Evolutionary conservation across 2,888 invertebrate species (phyloP), one percentile per base, ranked within the genome.

Genomic region (Synergus itoensis): DNA sequence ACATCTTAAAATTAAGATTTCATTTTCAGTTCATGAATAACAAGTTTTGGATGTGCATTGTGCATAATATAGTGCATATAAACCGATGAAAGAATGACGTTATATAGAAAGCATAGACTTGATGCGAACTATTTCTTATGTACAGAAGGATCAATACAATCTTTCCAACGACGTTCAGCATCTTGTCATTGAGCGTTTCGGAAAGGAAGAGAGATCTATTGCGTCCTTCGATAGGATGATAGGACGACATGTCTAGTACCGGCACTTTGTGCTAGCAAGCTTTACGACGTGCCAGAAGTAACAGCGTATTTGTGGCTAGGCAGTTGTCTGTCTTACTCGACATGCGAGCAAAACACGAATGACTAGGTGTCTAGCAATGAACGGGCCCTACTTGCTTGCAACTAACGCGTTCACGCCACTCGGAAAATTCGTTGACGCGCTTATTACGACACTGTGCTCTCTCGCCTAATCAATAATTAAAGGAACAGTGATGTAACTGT

Each of bases 161-260:
- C 53, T 53, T 53, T n/a, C n/a, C 53, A 53, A n/a, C n/a, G n/a
- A 36, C 36, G 48, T 40, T 73, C 48, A 73, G 53, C 69, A 48
- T 48, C n/a, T 28, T 48, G 69, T 53, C 53, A 73, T 53, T 73
- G 41, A 21, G 73, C 5, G 48, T 73, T 73, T 73, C 12, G 53
- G n/a, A n/a, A 73, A 73, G 48, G 48, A 53, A 73, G 16, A 11
- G 36, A 73, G 73, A 73, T 73, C 53, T 53, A 73, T 73, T n/a
- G 53, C 53, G 53, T 53, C 53, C 48, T 21, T 73, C 73, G 53
- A 73, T 73, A 36, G 40, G 36, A 73, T 73, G 73, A 73, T 73
- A 73, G 53, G 53, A 73, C n/a, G 73, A 73, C 48, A 53, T 73
- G 53, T 73, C 53, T 73, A 53, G 48, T 11, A 73, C 11, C 48